Evolutionary conservation across 2,888 invertebrate genomes (phyloP).

Genomic region (Sarcophaga rosellei): DNA sequence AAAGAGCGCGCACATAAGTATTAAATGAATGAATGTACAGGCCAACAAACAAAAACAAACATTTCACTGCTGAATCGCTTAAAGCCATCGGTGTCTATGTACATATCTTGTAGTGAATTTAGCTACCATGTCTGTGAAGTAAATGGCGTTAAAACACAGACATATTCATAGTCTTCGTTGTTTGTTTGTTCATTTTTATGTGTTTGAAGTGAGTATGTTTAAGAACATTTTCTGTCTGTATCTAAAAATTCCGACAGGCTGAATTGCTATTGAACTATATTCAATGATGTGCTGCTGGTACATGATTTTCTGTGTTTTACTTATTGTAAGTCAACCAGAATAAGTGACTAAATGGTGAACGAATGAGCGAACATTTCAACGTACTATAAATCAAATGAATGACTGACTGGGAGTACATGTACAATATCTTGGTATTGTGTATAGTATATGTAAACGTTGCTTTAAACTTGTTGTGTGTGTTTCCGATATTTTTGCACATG

Average conservation of each 20-base stretch:
- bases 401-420: background rate
- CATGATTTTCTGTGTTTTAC: slow-evolving; percentile 9
- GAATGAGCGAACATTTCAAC: too few relatives aligned
- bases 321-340: slow-evolving; percentile 1
- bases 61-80: background rate
- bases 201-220: background rate
- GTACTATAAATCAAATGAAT: background rate
- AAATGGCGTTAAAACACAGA: slow-evolving; percentile 17
- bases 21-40: slow-evolving; percentile 52
- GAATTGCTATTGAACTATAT: slow-evolving; percentile 53
- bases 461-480: background rate
- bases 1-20: slow-evolving; percentile 50
- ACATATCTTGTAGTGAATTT: slow-evolving; percentile 18
- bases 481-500: slow-evolving; percentile 49
- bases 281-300: slow-evolving; percentile 9
- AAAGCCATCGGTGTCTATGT: background rate
- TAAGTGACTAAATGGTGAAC: background rate
- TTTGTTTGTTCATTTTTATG: slow-evolving; percentile 3
- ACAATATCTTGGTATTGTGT: background rate
- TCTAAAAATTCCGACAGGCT: slow-evolving; percentile 32
- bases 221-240: slow-evolving; percentile 2
- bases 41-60: background rate
- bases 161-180: slow-evolving; percentile 20
- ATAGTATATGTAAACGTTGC: background rate
- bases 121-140: slow-evolving; percentile 14